phyloP scores from a whole-genome alignment of 2,113 vertebrate species.

The Melospiza georgiana region DNA sequence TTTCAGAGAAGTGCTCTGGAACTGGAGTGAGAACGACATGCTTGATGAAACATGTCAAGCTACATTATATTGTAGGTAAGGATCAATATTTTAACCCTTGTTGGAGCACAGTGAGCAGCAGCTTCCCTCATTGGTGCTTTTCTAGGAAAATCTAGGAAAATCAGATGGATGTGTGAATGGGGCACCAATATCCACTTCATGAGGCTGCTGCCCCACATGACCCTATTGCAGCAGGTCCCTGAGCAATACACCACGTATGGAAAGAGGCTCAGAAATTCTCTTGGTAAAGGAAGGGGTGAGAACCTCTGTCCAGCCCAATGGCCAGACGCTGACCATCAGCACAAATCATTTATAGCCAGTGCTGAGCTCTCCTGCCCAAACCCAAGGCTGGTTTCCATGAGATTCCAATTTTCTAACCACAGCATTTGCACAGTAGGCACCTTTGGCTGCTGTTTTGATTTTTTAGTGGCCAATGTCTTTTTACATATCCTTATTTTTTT shows the following conservation, averaged over 20 bases:
- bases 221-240: not conserved
- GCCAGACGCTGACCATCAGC: not conserved
- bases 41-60: not conserved
- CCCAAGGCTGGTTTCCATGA: rapidly evolving
- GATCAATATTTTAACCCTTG: slow-evolving; percentile 11
- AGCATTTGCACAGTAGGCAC: not conserved
- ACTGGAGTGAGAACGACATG: not conserved
- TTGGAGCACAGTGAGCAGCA: not conserved
- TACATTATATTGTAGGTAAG: not conserved
- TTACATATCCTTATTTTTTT: not conserved
- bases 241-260: rapidly evolving
- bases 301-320: not conserved
- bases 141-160: not conserved
- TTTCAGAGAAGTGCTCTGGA: not conserved
- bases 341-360: not conserved
- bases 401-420: not conserved
- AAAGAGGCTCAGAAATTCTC: not conserved
- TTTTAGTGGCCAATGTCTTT: not conserved
- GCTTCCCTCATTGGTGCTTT: not conserved
- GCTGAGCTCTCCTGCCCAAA: not conserved
- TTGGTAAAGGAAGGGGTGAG: not conserved
- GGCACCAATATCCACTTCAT: not conserved
- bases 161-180: not conserved
- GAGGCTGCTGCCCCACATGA: not conserved
- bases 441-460: not conserved